Conservation (phyloP, 1,140 invertebrate species). For the Aporrectodea caliginosa region DNA sequence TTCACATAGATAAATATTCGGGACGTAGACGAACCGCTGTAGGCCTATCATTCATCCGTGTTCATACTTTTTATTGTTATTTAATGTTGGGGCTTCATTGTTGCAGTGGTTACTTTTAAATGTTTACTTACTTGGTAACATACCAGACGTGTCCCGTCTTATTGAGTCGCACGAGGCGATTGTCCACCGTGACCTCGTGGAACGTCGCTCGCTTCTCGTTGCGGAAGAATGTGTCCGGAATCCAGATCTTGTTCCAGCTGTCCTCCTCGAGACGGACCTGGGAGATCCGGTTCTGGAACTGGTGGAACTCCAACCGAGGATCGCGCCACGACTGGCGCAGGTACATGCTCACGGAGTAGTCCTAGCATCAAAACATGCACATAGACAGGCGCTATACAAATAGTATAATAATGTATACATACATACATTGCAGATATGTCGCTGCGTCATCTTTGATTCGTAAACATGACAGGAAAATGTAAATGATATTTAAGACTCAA, state of each 20-base stretch:
- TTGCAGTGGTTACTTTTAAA: no score
- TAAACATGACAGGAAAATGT: no score
- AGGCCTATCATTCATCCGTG: no score
- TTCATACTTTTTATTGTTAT: no score
- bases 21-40: no score
- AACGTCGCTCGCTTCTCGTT: constrained; percentile 56
- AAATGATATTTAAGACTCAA: no score
- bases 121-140: constrained; percentile 31
- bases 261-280: constrained; percentile 18
- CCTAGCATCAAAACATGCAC: constrained; percentile 42
- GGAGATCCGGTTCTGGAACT: background rate
- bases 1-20: no score
- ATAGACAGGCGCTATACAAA: no score
- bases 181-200: constrained; percentile 56
- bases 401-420: no score
- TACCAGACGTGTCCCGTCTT: constrained; percentile 18
- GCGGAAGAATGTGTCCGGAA: constrained; percentile 56
- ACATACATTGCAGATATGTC: no score
- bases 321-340: constrained; percentile 52
- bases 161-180: constrained; percentile 50
- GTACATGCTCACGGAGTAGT: constrained; percentile 52
- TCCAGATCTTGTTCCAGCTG: constrained; percentile 45
- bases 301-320: constrained; percentile 38
- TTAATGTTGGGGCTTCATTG: no score
- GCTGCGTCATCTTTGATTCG: no score